Base-by-base conservation (phyloP, 2,888 invertebrate species). In the Tenthredo scrophulariae region DNA sequence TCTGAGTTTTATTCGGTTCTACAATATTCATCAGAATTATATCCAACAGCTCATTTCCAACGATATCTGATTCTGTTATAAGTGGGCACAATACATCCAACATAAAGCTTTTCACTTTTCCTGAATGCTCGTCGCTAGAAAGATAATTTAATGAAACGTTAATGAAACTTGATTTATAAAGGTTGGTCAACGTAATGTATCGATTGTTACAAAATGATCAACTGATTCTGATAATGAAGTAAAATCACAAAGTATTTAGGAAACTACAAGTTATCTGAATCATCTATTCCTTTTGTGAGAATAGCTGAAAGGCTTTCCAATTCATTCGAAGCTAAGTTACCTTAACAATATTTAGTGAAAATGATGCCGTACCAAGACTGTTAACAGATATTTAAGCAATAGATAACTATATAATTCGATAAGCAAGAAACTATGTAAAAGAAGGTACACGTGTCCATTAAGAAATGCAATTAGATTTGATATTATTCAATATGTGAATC, bases 101-200 rank as follows among this genome's bases (percentile, higher is more conserved):
- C 97, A 99, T 99, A 93, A 99, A 99, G 87, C 97, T 98, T 92
- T 98, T 98, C 77, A 99, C 99, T 94, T 99, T 98, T 18, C 97
- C 96, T 13, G 98, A 98, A 94, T 99, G 99, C 92, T 99, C 98
- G 93, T 98, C 98, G 93, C 98, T 98, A 93, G 77, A 91, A 92
- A 87, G n/a, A 40, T 85, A 58, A 79, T 84, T 43, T 50, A 18
- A 29, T 77, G 33, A 77, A 26, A 77, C 9, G 46, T 29, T 50
- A 85, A 37, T 62, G 33, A 70, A 83, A 77, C 3, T 46, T 26
- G 22, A 37, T 26, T 65, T 7, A 62, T 2, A 13, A 43, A 43
- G 3, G 15, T 15, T 26, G n/a, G 37, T 58, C 58, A 43, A 37
- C 40, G n/a, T 37, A 40, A 75, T 10, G 26, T 50, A 75, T n/a